These are phyloP conservation scores for Hyles lineata DNA, from an alignment of 2,888 invertebrate species.

Conservation along the genomic window DNA sequence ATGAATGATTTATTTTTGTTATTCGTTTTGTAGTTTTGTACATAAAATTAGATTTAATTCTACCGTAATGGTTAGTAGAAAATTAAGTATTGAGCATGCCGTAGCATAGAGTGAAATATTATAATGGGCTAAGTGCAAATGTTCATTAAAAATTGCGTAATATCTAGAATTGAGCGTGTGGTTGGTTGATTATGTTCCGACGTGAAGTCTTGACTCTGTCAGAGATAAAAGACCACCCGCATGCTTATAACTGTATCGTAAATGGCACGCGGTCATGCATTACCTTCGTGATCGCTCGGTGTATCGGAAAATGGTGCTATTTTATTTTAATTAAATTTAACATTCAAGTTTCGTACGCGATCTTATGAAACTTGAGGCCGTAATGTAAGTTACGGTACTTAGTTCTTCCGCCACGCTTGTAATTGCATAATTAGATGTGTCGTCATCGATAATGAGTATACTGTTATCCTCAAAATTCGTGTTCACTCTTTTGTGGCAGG, in stretches of 20 bases:
- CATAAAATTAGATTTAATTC: slow-evolving; percentile 50
- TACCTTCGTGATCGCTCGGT: slow-evolving; percentile 35
- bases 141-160: slow-evolving; percentile 27
- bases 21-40: slow-evolving; percentile 63
- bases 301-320: slow-evolving; percentile 24
- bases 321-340: slow-evolving; percentile 33
- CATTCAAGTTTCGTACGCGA: slow-evolving; percentile 48
- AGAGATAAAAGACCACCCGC: slow-evolving; percentile 7
- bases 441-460: slow-evolving; percentile 38
- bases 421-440: slow-evolving; percentile 41
- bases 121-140: slow-evolving; percentile 55
- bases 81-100: not conserved
- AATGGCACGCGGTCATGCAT: slow-evolving; percentile 30
- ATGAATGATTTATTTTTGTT: slow-evolving; percentile 53
- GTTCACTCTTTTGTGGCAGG: slow-evolving; percentile 38
- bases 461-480: slow-evolving; percentile 31
- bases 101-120: slow-evolving; percentile 28
- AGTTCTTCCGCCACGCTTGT: slow-evolving; percentile 45
- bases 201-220: not conserved
- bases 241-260: slow-evolving; percentile 3
- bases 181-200: not conserved
- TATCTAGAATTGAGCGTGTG: slow-evolving; percentile 4
- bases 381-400: slow-evolving; percentile 55
- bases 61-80: slow-evolving; percentile 9
- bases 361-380: slow-evolving; percentile 52